Evolutionary conservation across 2,888 invertebrate species (phyloP).

Genomic region (Cephus pygmeus): DNA sequence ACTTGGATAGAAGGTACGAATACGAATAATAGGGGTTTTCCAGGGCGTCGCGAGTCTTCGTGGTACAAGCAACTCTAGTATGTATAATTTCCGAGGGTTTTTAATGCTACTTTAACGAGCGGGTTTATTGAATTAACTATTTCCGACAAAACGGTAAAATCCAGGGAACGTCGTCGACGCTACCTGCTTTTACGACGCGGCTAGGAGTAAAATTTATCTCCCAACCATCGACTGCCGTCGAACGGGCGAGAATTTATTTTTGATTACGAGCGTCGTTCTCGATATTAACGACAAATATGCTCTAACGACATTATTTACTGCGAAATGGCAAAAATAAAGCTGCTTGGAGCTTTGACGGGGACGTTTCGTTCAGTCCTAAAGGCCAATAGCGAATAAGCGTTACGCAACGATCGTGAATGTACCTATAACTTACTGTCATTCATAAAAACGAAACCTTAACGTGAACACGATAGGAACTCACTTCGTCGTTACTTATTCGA

Average conservation of each 20-base stretch:
- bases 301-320: not conserved
- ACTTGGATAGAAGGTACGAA: not conserved
- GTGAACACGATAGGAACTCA: not conserved
- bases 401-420: not conserved
- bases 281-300: not conserved
- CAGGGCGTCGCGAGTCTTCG: not conserved
- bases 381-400: not conserved
- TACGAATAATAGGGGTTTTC: not conserved
- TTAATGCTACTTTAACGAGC: slow-evolving; percentile 30
- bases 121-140: slow-evolving; percentile 31
- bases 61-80: not conserved
- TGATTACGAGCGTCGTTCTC: not conserved
- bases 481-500: not conserved
- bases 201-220: not conserved
- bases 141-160: slow-evolving; percentile 33
- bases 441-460: not conserved
- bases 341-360: not conserved
- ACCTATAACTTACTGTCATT: not conserved
- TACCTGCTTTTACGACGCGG: not conserved
- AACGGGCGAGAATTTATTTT: not conserved
- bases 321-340: not conserved
- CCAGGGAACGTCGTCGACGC: slow-evolving; percentile 1
- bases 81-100: slow-evolving; percentile 20
- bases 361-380: not conserved
- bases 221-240: not conserved